Evolutionary conservation across 2,888 invertebrate genomes (phyloP).

Genomic region (Glaucopsyche alexis): DNA sequence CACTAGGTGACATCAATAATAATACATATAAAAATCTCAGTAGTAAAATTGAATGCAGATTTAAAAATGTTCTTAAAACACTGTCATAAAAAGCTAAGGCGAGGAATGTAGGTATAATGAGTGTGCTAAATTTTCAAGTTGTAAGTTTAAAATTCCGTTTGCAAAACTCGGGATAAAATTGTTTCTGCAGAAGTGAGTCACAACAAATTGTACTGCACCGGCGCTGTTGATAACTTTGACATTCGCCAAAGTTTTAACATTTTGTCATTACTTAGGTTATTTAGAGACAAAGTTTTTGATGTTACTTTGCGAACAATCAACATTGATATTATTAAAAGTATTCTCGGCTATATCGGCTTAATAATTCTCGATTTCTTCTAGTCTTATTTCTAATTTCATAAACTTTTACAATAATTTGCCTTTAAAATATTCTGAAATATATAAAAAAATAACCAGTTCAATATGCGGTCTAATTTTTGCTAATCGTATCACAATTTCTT

Average conservation of each 20-base stretch:
- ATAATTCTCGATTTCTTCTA: too few relatives aligned
- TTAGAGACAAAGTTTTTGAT: background rate
- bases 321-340: too few relatives aligned
- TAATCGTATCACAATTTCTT: too few relatives aligned
- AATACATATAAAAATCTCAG: too few relatives aligned
- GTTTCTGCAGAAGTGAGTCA: conserved; percentile 17
- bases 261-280: background rate
- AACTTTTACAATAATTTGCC: too few relatives aligned
- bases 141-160: conserved; percentile 6
- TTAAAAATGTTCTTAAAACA: background rate
- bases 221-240: background rate
- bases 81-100: background rate
- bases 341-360: too few relatives aligned
- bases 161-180: conserved; percentile 13
- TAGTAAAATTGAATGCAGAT: too few relatives aligned
- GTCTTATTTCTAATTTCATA: too few relatives aligned
- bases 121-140: background rate
- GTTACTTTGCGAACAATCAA: too few relatives aligned
- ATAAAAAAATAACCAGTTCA: too few relatives aligned
- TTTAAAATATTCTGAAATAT: too few relatives aligned
- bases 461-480: too few relatives aligned
- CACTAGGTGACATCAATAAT: background rate
- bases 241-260: background rate
- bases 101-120: conserved; percentile 8
- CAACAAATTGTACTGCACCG: background rate